Percentiles rank a stretch among this genome's conserved stretches.
Conservation (phyloP, 2,888 invertebrate genomes). For the Cheilosia urbana region DNA sequence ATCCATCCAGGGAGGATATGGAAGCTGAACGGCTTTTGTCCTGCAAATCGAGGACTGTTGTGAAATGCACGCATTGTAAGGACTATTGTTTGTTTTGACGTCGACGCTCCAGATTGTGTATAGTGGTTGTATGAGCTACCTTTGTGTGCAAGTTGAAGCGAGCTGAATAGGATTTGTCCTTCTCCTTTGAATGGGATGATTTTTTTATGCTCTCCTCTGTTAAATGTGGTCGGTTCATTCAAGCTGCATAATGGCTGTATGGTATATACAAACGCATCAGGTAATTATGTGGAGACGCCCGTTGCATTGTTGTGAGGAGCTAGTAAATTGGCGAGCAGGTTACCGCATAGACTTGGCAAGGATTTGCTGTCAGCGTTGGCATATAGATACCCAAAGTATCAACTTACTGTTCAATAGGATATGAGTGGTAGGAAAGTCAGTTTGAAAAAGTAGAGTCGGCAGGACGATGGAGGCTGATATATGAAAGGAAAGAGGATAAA, state of each 20-base stretch:
- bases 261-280: conserved; percentile 16
- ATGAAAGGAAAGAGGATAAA: too few species aligned
- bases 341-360: not conserved
- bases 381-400: not conserved
- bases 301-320: not conserved
- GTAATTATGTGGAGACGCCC: conserved; percentile 18
- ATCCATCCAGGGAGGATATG: conserved; percentile 43
- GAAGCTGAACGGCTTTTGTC: conserved; percentile 56
- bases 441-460: too few species aligned
- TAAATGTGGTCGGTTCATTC: conserved; percentile 3
- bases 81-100: conserved; percentile 66
- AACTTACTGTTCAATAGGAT: not conserved
- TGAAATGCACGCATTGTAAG: conserved; percentile 64
- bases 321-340: conserved; percentile 2
- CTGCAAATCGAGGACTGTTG: conserved; percentile 60
- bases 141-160: conserved; percentile 51
- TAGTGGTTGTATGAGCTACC: conserved; percentile 17
- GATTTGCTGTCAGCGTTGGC: not conserved
- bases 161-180: conserved; percentile 68
- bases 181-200: conserved; percentile 24
- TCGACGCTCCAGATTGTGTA: conserved; percentile 62
- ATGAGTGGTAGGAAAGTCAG: too few species aligned
- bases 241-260: conserved; percentile 15
- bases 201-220: conserved; percentile 1
- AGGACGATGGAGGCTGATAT: too few species aligned